Evolutionary conservation across 1,140 invertebrate genomes (phyloP), one percentile per base, ranked within the genome.

Genomic region (Lepidotrigona ventralis): DNA sequence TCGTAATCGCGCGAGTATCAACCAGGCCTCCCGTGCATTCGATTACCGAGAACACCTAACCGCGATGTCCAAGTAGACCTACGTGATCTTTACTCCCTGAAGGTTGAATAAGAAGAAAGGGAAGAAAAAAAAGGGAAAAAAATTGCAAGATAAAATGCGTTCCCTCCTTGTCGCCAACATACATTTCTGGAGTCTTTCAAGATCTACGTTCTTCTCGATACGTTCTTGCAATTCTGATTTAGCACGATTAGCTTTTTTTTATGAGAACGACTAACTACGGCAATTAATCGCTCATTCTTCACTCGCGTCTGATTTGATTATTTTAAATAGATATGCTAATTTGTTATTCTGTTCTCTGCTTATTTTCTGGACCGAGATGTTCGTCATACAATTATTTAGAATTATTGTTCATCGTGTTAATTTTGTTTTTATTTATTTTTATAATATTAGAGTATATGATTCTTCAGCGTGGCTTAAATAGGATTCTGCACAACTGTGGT

Each of bases 31-130:
- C 51, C 39, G 60, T 29, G 72, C 51, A 63, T 81, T 84, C 78
- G 85, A 85, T 88, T 87, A 71, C 83, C 39, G 53, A 23, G 53
- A 14, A 71, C 75, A 75, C 12, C 29, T 64, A 83, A 46, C 56
- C 53, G n/a, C 58, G 29, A 53, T 53, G 70, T 53, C 71, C 12
- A 71, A 69, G 69, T 58, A 75, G 66, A 56, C 51, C 54, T 84
- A 71, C 82, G 58, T 66, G 54, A 29, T 56, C 14, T 15, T 11
- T 17, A n/a, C 15, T 33, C 6, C n/a, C 19, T 33, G 3, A 46
- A 51, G 39, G 5, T 23, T 12, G 33, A 51, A 66, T 66, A 66
- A 21, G 26, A 21, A 19, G 6, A 15, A 2, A 26, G 17, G 29
- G 15, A 23, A 19, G 12, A 15, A 60, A 56, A 15, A 21, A 19